phyloP scores from a whole-genome alignment of 1,140 invertebrate species.

The Megalonaias nervosa region DNA sequence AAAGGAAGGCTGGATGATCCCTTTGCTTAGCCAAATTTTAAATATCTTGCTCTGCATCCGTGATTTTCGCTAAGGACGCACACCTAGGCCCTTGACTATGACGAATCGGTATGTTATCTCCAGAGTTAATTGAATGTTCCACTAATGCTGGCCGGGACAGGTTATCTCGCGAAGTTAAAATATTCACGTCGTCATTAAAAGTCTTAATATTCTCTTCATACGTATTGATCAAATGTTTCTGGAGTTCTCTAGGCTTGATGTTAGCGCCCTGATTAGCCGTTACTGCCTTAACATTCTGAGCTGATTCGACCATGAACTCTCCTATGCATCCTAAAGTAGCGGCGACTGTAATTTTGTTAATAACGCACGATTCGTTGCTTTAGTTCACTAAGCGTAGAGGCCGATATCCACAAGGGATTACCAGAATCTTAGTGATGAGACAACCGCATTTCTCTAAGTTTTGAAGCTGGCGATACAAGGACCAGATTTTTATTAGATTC shows the following conservation, averaged over 20 bases:
- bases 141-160: conserved; percentile 9
- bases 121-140: conserved; percentile 20
- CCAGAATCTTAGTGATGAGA: conserved; percentile 10
- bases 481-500: background rate
- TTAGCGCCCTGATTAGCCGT: background rate
- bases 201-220: background rate
- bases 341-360: background rate
- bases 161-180: conserved; percentile 22
- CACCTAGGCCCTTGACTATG: conserved; percentile 4
- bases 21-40: conserved; percentile 16
- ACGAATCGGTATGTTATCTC: conserved; percentile 12
- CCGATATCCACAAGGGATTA: background rate
- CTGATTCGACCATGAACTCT: background rate
- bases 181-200: background rate
- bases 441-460: background rate
- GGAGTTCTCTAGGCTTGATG: background rate
- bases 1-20: background rate
- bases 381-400: background rate
- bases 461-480: background rate
- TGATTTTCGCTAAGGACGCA: background rate
- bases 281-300: background rate
- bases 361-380: background rate
- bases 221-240: background rate
- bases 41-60: conserved; percentile 13
- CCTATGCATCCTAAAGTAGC: background rate